phyloP scores from a whole-genome alignment of 1,140 invertebrate genomes.

The Hydropsyche tenuis region DNA sequence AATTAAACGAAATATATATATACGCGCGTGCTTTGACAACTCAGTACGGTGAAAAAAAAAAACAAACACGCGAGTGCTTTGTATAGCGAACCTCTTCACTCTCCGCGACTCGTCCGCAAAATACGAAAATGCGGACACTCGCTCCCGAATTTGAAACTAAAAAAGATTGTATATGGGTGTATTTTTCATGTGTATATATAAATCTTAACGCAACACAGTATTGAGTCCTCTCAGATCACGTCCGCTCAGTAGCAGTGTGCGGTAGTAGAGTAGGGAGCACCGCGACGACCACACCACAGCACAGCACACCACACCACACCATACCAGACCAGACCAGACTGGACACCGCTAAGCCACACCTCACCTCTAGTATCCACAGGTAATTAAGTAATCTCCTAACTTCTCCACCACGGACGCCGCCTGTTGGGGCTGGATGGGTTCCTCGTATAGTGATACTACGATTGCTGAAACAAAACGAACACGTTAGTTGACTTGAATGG shows the following conservation, averaged over 20 bases:
- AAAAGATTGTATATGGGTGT: too few species aligned
- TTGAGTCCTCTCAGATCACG: too few species aligned
- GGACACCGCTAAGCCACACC: slow-evolving; percentile 35
- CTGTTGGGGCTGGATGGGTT: slow-evolving; percentile 93
- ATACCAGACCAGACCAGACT: slow-evolving; percentile 15
- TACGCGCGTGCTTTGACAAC: too few species aligned
- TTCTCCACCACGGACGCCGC: slow-evolving; percentile 93
- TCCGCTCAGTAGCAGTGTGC: too few species aligned
- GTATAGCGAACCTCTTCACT: too few species aligned
- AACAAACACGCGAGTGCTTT: too few species aligned
- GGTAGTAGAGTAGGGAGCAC: too few species aligned
- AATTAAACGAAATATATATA: too few species aligned
- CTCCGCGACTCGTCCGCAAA: too few species aligned
- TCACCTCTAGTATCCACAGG: slow-evolving; percentile 87
- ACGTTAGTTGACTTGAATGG: background rate
- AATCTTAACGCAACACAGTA: background rate
- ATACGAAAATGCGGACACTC: too few species aligned
- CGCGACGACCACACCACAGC: background rate
- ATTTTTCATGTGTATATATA: slow-evolving; percentile 4
- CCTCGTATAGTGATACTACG: slow-evolving; percentile 91
- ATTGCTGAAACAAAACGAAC: slow-evolving; percentile 73
- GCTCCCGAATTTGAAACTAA: too few species aligned
- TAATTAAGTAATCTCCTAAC: slow-evolving; percentile 93
- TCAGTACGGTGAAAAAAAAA: too few species aligned
- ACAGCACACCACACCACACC: background rate